Evolutionary conservation across 53 echinoderm and acorn worm species (phyloP).

Genomic region (Stichopus horrens): DNA sequence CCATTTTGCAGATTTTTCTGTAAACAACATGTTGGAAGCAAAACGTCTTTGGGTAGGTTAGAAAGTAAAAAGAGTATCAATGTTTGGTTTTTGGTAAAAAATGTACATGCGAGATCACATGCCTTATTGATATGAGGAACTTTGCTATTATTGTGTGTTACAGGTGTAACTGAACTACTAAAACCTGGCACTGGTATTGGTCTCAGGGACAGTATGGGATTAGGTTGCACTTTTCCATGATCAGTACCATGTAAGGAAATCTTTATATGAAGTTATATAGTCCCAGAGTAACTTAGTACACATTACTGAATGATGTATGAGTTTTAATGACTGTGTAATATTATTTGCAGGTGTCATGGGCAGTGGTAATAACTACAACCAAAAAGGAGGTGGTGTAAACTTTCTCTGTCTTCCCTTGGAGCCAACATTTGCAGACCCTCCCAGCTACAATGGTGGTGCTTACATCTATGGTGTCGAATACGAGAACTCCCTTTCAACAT

Average conservation of each 20-base stretch:
- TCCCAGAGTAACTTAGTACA: background rate
- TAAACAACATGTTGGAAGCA: too few relatives aligned
- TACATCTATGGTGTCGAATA: slow-evolving; percentile 22
- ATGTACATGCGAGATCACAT: too few relatives aligned
- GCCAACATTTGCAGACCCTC: slow-evolving; percentile 28
- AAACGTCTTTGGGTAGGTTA: too few relatives aligned
- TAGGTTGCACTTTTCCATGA: background rate
- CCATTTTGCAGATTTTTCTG: too few relatives aligned
- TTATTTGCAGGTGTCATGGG: slow-evolving; percentile 10
- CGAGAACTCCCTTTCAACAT: background rate
- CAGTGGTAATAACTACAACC: slow-evolving; percentile 4
- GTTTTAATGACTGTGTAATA: background rate
- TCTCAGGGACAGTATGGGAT: background rate
- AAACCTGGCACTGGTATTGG: background rate
- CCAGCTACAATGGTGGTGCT: slow-evolving; percentile 1
- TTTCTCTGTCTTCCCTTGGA: slow-evolving; percentile 18
- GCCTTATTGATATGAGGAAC: too few relatives aligned
- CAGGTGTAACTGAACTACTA: background rate
- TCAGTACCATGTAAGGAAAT: background rate
- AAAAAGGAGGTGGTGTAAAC: slow-evolving; percentile 7
- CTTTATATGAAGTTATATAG: background rate
- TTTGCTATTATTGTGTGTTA: too few relatives aligned
- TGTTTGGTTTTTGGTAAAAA: too few relatives aligned
- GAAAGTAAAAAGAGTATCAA: too few relatives aligned
- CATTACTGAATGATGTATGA: background rate